Conservation (phyloP, 2,113 vertebrate species). For the Acrocephalus arundinaceus region DNA sequence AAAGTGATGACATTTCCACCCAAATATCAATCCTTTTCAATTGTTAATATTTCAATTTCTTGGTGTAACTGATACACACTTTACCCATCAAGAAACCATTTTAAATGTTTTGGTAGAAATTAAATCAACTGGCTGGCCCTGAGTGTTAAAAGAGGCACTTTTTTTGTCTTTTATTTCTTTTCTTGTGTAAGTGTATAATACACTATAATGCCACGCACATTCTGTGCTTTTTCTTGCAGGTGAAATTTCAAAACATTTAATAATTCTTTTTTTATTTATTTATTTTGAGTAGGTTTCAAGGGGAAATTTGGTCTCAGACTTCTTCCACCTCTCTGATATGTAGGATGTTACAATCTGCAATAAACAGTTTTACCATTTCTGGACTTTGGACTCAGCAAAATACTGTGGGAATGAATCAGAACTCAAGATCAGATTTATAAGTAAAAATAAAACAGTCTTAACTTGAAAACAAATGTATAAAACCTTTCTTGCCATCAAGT, state of each 20-base stretch:
- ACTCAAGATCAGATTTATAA: background rate
- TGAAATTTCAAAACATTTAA: background rate
- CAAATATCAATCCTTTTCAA: slow-evolving; percentile 2
- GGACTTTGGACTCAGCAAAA: background rate
- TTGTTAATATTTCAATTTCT: slow-evolving; percentile 13
- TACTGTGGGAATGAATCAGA: background rate
- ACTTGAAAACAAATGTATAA: background rate
- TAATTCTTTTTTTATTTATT: background rate
- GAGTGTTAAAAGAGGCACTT: background rate
- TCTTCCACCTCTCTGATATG: background rate
- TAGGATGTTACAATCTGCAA: background rate
- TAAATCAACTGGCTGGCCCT: background rate
- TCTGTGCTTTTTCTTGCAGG: background rate
- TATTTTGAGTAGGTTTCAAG: background rate
- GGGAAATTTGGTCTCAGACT: background rate
- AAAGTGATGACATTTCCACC: background rate
- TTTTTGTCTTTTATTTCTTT: background rate
- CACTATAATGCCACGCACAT: background rate
- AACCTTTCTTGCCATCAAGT: background rate
- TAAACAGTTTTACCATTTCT: background rate
- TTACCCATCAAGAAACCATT: background rate
- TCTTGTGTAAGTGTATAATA: background rate
- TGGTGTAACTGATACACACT: background rate
- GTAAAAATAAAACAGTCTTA: background rate
- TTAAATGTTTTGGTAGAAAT: background rate